Percentiles rank a stretch among this genome's conserved stretches.
These are phyloP conservation scores for Andrena camellia DNA, from an alignment of 2,888 invertebrate genomes.

Conservation along the genomic window DNA sequence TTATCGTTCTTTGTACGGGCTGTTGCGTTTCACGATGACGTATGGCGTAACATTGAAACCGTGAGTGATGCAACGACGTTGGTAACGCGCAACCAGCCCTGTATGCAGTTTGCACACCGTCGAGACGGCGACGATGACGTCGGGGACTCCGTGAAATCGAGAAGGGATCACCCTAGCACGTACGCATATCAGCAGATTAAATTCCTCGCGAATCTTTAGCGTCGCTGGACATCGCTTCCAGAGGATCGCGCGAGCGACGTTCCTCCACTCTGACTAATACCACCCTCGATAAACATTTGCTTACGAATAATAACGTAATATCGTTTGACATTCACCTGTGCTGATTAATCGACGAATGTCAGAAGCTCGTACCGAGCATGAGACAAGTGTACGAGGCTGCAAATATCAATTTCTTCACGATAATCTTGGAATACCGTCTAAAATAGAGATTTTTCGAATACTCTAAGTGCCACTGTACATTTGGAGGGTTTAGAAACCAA, in stretches of 20 bases:
- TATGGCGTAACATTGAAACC: background rate
- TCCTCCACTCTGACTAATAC: constrained; percentile 52
- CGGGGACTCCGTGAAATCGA: constrained; percentile 67
- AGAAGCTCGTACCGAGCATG: background rate
- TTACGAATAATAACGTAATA: constrained; percentile 41
- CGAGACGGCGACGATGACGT: constrained; percentile 55
- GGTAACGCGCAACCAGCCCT: constrained; percentile 20
- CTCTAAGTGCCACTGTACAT: no score
- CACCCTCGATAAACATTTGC: constrained; percentile 58
- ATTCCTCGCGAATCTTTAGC: constrained; percentile 62
- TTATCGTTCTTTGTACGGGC: background rate
- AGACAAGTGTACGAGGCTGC: background rate
- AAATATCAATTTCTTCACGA: background rate
- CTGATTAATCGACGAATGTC: constrained; percentile 4
- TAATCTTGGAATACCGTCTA: background rate
- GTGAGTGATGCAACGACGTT: background rate
- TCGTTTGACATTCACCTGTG: constrained; percentile 45
- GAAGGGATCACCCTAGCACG: constrained; percentile 65
- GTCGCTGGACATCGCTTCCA: constrained; percentile 37
- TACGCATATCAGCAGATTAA: constrained; percentile 69
- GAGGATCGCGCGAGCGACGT: constrained; percentile 34
- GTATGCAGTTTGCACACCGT: constrained; percentile 25
- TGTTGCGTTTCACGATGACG: background rate
- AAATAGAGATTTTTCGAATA: no score
- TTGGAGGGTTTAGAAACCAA: no score